Conservation (phyloP, 2,113 vertebrate species). For the Psephotus haematonotus region DNA sequence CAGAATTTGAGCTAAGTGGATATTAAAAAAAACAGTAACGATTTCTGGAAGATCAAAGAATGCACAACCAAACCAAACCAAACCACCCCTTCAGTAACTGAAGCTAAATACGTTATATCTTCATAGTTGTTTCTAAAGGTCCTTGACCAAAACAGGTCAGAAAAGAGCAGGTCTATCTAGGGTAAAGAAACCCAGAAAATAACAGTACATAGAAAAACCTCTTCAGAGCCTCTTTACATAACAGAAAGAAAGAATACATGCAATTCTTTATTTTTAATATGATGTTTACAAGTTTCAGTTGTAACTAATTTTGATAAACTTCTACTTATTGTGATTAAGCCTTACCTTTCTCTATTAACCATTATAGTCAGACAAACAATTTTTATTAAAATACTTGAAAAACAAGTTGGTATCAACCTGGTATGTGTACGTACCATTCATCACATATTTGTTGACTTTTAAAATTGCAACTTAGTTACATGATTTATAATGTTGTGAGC, state of each 20-base stretch:
- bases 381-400: background rate
- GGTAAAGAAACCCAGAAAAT: background rate
- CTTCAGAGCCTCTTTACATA: background rate
- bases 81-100: background rate
- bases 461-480: background rate
- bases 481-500: background rate
- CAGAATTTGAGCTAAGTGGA: background rate
- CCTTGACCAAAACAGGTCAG: background rate
- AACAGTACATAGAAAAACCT: background rate
- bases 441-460: background rate
- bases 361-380: background rate
- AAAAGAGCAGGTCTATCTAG: background rate
- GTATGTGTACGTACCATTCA: background rate
- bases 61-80: fast-evolving
- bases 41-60: background rate
- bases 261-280: background rate
- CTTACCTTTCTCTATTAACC: background rate
- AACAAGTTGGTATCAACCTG: background rate
- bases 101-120: background rate
- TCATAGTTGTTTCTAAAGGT: background rate
- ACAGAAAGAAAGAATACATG: background rate
- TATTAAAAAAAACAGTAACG: background rate
- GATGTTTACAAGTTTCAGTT: background rate
- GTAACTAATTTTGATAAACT: background rate
- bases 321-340: background rate